phyloP scores from a whole-genome alignment of 2,797 vertebrate genomes.

The Siniperca scherzeri region DNA sequence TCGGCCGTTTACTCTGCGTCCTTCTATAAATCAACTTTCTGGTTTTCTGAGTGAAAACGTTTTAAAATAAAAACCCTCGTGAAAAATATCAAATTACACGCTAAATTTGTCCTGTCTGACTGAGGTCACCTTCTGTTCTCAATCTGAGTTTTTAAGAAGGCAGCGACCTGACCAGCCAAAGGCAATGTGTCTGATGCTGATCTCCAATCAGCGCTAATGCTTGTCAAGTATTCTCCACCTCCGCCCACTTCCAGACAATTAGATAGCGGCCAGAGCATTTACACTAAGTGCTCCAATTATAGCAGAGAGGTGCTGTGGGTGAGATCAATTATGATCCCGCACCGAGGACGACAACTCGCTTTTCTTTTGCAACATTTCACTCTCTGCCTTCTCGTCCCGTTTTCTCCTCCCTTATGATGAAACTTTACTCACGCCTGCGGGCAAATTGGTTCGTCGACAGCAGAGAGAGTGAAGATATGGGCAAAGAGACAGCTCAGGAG shows the following conservation, averaged over 20 bases:
- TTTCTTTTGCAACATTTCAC: constrained; percentile 12
- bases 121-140: background rate
- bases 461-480: background rate
- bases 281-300: constrained; percentile 67
- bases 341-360: background rate
- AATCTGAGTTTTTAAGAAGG: background rate
- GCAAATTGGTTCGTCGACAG: background rate
- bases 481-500: too few relatives aligned
- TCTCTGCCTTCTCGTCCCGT: constrained; percentile 6
- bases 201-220: constrained; percentile 58
- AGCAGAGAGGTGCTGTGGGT: constrained; percentile 36
- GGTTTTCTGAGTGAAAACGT: background rate
- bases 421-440: background rate
- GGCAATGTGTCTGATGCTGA: background rate
- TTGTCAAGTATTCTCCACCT: constrained; percentile 50
- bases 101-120: background rate
- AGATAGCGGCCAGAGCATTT: constrained; percentile 42
- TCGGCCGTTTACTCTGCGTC: background rate
- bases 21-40: background rate
- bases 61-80: background rate
- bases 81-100: background rate
- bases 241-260: constrained; percentile 58
- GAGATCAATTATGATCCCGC: constrained; percentile 44
- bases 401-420: background rate
- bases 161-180: constrained; percentile 16